Base-by-base conservation (phyloP, 2,888 invertebrate species). In the Chrysina gloriosa region DNA sequence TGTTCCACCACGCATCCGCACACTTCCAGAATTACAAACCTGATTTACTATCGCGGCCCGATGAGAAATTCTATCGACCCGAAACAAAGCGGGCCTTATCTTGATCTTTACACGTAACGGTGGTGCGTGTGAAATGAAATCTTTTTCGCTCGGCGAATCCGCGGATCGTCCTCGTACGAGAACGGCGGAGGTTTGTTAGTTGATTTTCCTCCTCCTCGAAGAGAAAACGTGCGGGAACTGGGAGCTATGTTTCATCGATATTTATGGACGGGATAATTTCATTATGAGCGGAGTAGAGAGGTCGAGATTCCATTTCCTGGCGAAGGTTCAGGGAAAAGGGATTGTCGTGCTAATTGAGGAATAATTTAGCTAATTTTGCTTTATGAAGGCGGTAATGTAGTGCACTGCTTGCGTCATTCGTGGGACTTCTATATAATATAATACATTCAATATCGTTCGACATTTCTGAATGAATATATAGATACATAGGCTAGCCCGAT, bases 21-120 rank as follows among this genome's bases (percentile, higher is more conserved):
- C 29, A 52, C 16, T 11, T 50, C 50, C 27, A 50, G 50, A 50
- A 50, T 50, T 50, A 27, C 50, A 27, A 50, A 50, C 27, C 11
- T 50, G 50, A 50, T 50, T 45, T 45, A 45, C 45, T 19, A 45
- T 45, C 45, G 16, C 19, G 45, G 19, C 45, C 9, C 16, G 16
- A 45, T 45, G 45, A 16, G 45, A 45, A 45, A 45, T 21, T 16
- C 19, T 45, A 19, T 45, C 21, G 19, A 19, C 45, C 45, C 16
- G 21, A 45, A 45, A 45, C 45, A 45, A 45, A 45, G 45, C 45
- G 21, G 21, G 21, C 21, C 21, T 45, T 16, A 21, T 45, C 45
- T 7, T 45, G 14, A 45, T 45, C 45, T 45, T 45, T 21, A 21
- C 21, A 19, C 16, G 16, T 45, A 19, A 16, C 45, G 9, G 45